Percentiles rank a stretch among this genome's conserved stretches.
These are phyloP conservation scores for Molanna angustata DNA, from an alignment of 2,888 invertebrate genomes.

Conservation along the genomic window DNA sequence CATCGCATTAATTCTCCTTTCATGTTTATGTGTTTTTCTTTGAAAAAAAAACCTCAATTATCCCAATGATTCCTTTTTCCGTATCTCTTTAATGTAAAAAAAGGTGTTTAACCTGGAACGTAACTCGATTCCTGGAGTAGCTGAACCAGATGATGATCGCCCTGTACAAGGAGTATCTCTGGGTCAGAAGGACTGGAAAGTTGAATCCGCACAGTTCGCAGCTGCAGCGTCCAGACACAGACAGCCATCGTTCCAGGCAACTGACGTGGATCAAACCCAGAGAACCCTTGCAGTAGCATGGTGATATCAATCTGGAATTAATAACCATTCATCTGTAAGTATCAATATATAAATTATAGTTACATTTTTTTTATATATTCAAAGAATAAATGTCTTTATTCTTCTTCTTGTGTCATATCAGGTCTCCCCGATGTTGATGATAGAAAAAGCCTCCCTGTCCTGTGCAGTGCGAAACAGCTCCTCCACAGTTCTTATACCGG, in stretches of 20 bases:
- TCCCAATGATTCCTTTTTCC: too few species aligned
- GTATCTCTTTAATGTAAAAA: too few species aligned
- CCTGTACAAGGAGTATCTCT: conserved; percentile 58
- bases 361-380: too few species aligned
- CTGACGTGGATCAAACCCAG: conserved; percentile 66
- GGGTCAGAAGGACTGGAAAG: conserved; percentile 57
- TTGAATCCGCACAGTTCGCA: conserved; percentile 69
- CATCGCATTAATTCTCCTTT: too few species aligned
- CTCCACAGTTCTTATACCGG: too few species aligned
- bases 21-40: too few species aligned
- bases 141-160: conserved; percentile 64
- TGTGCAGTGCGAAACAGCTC: too few species aligned
- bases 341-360: background rate
- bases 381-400: too few species aligned
- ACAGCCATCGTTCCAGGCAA: conserved; percentile 69
- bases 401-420: too few species aligned
- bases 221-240: conserved; percentile 64
- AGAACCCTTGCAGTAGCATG: conserved; percentile 67
- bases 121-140: conserved; percentile 62
- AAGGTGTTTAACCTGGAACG: conserved; percentile 52
- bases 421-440: too few species aligned
- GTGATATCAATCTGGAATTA: conserved; percentile 57
- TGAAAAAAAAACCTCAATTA: too few species aligned
- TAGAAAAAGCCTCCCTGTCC: too few species aligned
- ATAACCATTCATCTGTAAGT: background rate